These are phyloP conservation scores for Malurus cyaneus DNA, from an alignment of 2,113 vertebrate genomes.

Conservation along the genomic window DNA sequence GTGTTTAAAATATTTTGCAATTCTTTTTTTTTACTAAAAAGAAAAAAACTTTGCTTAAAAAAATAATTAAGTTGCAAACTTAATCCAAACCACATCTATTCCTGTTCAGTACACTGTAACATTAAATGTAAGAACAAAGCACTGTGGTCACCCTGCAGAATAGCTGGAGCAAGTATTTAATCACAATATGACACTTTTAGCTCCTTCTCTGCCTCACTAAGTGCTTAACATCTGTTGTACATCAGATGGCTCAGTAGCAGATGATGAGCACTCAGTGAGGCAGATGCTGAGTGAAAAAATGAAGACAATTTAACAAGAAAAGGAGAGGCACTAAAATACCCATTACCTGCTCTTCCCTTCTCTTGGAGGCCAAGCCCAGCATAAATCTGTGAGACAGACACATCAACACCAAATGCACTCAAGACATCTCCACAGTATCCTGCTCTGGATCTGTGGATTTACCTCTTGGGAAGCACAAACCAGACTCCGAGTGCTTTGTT, in stretches of 20 bases:
- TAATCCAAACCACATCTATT: not conserved
- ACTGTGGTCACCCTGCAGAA: slow-evolving; percentile 14
- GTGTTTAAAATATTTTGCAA: not conserved
- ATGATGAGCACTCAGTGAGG: slow-evolving; percentile 58
- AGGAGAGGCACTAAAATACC: slow-evolving; percentile 35
- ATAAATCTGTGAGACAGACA: not conserved
- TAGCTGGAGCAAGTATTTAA: slow-evolving; percentile 31
- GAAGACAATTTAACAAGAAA: slow-evolving; percentile 54
- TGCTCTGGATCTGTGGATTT: not conserved
- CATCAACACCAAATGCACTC: not conserved
- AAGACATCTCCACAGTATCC: not conserved
- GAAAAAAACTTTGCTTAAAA: not conserved
- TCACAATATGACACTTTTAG: slow-evolving; percentile 53
- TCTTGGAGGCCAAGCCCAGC: not conserved
- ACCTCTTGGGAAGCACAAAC: not conserved
- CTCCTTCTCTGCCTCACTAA: slow-evolving; percentile 54
- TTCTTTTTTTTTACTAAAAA: not conserved
- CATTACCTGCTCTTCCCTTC: slow-evolving; percentile 17
- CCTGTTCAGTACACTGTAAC: not conserved
- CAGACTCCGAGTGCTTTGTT: not conserved
- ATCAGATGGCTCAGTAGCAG: slow-evolving; percentile 55
- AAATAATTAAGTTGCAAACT: not conserved
- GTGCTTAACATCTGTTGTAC: slow-evolving; percentile 64
- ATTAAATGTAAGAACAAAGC: not conserved
- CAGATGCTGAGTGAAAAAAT: slow-evolving; percentile 51